Evolutionary conservation across 2,888 invertebrate genomes (phyloP), one percentile per base, ranked within the genome.

Genomic region (Drosophila peninsularis): DNA sequence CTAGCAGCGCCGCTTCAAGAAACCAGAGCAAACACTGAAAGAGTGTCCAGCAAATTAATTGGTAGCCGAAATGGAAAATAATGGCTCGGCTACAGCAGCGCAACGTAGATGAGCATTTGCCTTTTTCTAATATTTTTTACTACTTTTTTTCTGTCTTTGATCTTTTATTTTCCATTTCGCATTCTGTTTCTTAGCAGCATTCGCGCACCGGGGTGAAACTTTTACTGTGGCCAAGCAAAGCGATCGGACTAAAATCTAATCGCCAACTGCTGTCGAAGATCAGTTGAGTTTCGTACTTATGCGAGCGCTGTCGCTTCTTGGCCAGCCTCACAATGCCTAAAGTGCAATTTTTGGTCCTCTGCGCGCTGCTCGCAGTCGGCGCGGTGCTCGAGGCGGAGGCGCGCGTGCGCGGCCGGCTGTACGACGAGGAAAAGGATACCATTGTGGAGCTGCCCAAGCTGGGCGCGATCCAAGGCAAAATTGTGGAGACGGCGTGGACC

Each of bases 401-500:
- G 3, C 73, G 80, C 11, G 64, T 68, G 21, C 76, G 62, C 10
- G 71, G 57, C 14, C 70, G 36, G 42, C 57, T 58, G 2, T 89
- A 80, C 36, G 88, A 90, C 17, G 90, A 90, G 52, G 90, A 90
- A 44, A 77, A 74, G 58, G 88, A 90, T 54, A 90, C 88, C 9
- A 86, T 91, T 30, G 72, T 92, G 4, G 73, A 85, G 44, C 54
- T 92, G 61, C 92, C 92, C 9, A 90, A 86, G 19, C 54, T 91
- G 70, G 92, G 92, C 44, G 47, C 70, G 0, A 78, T 92, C 24
- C 89, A 89, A 67, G 91, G 91, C 3, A 90, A 88, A 60, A 70
- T 82, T 19, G 41, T 90, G 5, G 82, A 91, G 54, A 91, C 92
- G 0, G 82, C 90, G 11, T 92, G 91, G 91, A 86, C 89, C 4